A percentile compares a stretch with the other conserved stretches of the same genome.
Evolutionary conservation across 92 coral and sea anemone genomes (phyloP).

Genomic region (Montipora capitata): DNA sequence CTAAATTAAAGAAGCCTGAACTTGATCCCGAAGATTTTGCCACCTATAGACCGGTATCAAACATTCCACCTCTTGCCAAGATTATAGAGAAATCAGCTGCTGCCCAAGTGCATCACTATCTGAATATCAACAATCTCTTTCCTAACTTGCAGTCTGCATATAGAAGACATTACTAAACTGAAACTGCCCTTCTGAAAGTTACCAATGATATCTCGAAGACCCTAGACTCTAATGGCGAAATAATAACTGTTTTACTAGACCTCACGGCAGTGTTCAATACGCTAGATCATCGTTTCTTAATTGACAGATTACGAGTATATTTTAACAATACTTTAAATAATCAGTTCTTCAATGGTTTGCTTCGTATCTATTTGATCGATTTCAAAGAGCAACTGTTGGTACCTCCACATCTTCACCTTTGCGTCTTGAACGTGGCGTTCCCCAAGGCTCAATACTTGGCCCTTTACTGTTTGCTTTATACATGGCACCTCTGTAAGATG

Average conservation of each 20-base stretch:
- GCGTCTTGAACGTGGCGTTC: too few species aligned
- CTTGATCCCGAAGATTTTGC: not conserved
- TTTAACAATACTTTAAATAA: not conserved
- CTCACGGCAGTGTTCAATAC: not conserved
- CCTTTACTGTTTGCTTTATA: slow-evolving; percentile 17
- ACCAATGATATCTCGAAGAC: too few species aligned
- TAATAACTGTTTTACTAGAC: too few species aligned
- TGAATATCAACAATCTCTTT: slow-evolving; percentile 36
- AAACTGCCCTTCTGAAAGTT: too few species aligned
- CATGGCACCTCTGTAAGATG: slow-evolving; percentile 46
- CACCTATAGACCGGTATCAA: slow-evolving; percentile 51
- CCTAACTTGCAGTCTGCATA: slow-evolving; percentile 19
- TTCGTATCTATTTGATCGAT: too few species aligned
- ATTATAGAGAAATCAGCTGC: not conserved
- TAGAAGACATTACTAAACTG: too few species aligned
- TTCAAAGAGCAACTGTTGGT: too few species aligned
- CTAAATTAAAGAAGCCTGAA: slow-evolving; percentile 23
- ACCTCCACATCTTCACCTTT: too few species aligned
- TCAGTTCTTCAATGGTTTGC: slow-evolving; percentile 34
- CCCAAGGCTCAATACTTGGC: too few species aligned
- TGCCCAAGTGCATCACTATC: slow-evolving; percentile 32
- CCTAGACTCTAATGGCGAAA: too few species aligned
- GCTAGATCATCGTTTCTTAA: not conserved
- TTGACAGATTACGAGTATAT: not conserved
- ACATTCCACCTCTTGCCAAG: slow-evolving; percentile 44